Evolutionary conservation across 1,140 invertebrate species (phyloP).

Genomic region (Drosophila sulfurigaster): DNA sequence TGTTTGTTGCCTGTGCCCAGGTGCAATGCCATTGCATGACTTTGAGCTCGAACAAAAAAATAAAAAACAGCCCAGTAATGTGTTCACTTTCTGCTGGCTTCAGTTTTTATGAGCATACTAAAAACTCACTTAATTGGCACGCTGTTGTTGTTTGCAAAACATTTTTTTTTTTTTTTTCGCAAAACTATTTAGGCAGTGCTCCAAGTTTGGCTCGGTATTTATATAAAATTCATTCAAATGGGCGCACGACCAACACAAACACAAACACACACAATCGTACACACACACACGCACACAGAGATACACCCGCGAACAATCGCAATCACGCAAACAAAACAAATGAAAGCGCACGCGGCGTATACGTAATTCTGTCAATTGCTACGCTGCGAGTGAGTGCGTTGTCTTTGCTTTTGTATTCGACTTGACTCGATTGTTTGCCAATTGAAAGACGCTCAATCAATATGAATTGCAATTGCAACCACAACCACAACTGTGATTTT

Average conservation of each 20-base stretch:
- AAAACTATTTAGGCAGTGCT: constrained; percentile 35
- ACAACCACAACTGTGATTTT: constrained; percentile 46
- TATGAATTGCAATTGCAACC: constrained; percentile 53
- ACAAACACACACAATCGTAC: constrained; percentile 1
- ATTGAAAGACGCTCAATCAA: constrained; percentile 74
- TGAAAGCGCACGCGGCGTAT: constrained; percentile 65
- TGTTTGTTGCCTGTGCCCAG: constrained; percentile 13
- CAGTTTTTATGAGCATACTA: constrained; percentile 3
- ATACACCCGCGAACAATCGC: constrained; percentile 33
- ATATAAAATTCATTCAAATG: constrained; percentile 51
- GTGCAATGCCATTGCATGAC: constrained; percentile 22
- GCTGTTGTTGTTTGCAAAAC: constrained; percentile 8
- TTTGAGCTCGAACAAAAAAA: neutral
- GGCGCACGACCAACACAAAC: constrained; percentile 15
- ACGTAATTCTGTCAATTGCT: constrained; percentile 66
- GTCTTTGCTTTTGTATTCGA: constrained; percentile 4
- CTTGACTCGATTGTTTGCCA: constrained; percentile 71
- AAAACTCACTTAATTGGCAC: constrained; percentile 34
- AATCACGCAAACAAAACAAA: constrained; percentile 67
- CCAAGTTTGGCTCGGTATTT: constrained; percentile 46
- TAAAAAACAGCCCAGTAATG: neutral
- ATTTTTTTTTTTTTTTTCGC: constrained; percentile 9
- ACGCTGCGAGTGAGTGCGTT: constrained; percentile 15
- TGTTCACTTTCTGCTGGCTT: neutral
- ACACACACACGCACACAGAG: constrained; percentile 2